Percentiles rank a stretch among this genome's conserved stretches.
These are phyloP conservation scores for Glyphotaelius pellucidus DNA, from an alignment of 2,888 invertebrate species.

Conservation along the genomic window DNA sequence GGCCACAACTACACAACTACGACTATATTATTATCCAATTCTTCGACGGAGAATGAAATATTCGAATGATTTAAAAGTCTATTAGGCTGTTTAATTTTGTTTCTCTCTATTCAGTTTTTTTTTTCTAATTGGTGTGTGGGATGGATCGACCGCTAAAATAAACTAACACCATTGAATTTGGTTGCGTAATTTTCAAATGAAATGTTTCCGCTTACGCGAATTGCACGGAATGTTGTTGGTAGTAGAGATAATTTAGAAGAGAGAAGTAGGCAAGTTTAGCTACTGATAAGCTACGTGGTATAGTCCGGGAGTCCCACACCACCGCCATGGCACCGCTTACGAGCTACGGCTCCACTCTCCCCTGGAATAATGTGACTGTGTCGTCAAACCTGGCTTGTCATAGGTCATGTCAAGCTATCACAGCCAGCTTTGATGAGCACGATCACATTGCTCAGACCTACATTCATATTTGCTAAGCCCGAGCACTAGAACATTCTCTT, in stretches of 20 bases:
- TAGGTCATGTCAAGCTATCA: constrained; percentile 87
- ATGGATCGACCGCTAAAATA: neutral
- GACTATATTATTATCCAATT: neutral
- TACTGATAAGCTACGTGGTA: neutral
- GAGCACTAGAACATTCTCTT: constrained; percentile 70
- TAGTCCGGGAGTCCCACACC: neutral
- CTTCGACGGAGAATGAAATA: too few species aligned
- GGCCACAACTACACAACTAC: neutral
- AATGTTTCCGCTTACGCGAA: too few species aligned
- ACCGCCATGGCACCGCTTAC: neutral
- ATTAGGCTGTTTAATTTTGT: neutral
- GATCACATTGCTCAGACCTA: constrained; percentile 74
- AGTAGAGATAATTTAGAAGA: neutral
- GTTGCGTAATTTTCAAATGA: neutral
- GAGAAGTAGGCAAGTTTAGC: neutral
- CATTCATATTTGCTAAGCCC: neutral
- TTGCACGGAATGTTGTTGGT: neutral
- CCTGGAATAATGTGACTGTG: constrained; percentile 74
- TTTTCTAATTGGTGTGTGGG: neutral
- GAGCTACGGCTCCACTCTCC: neutral
- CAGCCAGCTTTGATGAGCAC: constrained; percentile 98
- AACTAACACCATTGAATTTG: neutral
- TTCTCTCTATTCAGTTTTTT: neutral
- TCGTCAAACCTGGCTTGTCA: constrained; percentile 90
- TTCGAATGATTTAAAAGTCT: neutral